Conservation (phyloP, 2,797 vertebrate genomes). For the Tamandua tetradactyla region DNA sequence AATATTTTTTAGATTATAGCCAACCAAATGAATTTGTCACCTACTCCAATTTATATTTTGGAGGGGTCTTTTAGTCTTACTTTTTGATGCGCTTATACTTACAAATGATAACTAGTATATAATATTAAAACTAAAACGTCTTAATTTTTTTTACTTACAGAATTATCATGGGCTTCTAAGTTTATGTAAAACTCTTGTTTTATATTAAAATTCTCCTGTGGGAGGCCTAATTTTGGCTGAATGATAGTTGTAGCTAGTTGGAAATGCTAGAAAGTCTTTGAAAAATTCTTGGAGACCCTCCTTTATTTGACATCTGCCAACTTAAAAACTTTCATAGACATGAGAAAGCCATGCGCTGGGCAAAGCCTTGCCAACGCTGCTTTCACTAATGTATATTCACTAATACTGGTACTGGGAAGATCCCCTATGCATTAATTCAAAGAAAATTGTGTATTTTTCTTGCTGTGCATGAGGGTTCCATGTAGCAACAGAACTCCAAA, state of each 20-base stretch:
- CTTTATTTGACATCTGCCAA: background rate
- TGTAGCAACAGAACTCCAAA: background rate
- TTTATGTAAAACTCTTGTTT: background rate
- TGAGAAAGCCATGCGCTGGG: background rate
- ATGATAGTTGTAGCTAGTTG: background rate
- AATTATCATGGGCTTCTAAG: background rate
- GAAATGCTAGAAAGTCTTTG: background rate
- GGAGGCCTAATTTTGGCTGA: conserved; percentile 32
- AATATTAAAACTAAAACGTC: conserved; percentile 31
- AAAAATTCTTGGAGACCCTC: background rate
- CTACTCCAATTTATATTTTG: background rate
- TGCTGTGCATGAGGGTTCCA: background rate
- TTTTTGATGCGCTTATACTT: conserved; percentile 31
- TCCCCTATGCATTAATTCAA: background rate
- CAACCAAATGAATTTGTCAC: background rate
- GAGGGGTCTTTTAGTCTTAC: background rate
- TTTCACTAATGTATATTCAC: background rate
- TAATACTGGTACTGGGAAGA: background rate
- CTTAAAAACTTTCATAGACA: background rate
- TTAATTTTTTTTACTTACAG: background rate
- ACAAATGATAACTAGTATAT: background rate
- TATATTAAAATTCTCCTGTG: conserved; percentile 31
- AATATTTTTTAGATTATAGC: conserved; percentile 44
- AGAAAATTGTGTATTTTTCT: background rate
- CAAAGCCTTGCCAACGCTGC: background rate